Percentiles rank a stretch among this genome's conserved stretches.
phyloP scores from a whole-genome alignment of 1,140 invertebrate genomes.

The Eubasilissa regina region DNA sequence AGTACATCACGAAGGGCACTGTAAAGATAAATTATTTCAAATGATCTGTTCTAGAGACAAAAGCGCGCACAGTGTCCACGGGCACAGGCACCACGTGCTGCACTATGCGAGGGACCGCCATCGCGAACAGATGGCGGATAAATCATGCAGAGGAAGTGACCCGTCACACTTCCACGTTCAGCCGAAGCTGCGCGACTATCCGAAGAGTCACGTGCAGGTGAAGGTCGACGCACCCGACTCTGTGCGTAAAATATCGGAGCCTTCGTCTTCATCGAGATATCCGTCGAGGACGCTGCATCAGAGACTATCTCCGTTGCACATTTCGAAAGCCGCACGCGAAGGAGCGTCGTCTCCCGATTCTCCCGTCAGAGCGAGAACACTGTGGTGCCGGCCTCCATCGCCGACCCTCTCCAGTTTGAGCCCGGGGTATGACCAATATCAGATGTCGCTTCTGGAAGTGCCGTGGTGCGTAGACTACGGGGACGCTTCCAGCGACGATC shows the following conservation, averaged over 20 bases:
- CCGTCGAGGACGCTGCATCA: constrained; percentile 27
- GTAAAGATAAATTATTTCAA: not conserved
- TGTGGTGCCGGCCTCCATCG: constrained; percentile 67
- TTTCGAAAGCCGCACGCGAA: constrained; percentile 23
- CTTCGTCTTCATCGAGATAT: no score
- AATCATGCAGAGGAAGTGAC: no score
- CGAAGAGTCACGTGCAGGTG: constrained; percentile 41
- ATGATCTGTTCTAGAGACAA: constrained; percentile 30
- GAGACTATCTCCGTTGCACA: constrained; percentile 39
- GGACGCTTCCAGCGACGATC: constrained; percentile 88
- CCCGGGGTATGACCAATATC: constrained; percentile 86
- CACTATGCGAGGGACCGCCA: no score
- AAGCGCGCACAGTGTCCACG: constrained; percentile 4
- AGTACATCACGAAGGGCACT: not conserved
- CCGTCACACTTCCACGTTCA: not conserved
- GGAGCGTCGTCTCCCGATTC: constrained; percentile 62
- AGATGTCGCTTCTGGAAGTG: constrained; percentile 82
- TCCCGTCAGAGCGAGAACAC: constrained; percentile 54
- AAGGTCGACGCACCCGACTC: constrained; percentile 48
- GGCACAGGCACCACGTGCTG: not conserved
- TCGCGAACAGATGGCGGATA: no score
- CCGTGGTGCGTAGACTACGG: constrained; percentile 83
- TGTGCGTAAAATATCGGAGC: constrained; percentile 51
- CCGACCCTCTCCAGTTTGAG: constrained; percentile 69
- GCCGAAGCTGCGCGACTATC: constrained; percentile 35